Evolutionary conservation across 2,888 invertebrate genomes (phyloP), one percentile per base, ranked within the genome.

Genomic region (Archips crataeganus): DNA sequence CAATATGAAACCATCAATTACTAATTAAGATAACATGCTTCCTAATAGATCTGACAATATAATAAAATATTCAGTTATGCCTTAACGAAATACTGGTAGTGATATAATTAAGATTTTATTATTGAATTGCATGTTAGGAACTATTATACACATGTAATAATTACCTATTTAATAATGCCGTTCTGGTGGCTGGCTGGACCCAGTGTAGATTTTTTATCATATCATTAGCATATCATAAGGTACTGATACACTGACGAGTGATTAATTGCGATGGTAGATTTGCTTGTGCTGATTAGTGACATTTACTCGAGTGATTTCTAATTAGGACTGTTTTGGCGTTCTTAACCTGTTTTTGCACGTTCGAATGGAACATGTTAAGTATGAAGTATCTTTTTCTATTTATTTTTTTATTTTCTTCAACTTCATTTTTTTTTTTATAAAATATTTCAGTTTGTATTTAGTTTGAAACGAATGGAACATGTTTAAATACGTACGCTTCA

Each of bases 31-130:
- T 82, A 88, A 90, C 89, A 92, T 91, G 94, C 94, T 94, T 94
- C 94, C 94, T 93, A 90, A 93, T 94, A 94, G 93, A 91, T 91
- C 85, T 90, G 94, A 94, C 94, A 94, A 94, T 94, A 94, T 91
- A 79, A 85, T 83, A 79, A 83, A 69, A 85, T 87, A 91, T 90
- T 92, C 85, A 86, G 87, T 91, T 93, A 91, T 93, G 94, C 94
- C 94, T 92, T 93, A 93, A 88, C 74, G 85, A 90, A 87, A 90
- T 91, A 92, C 84, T 88, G 86, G 88, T 93, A 92, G 91, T 90
- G 86, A 90, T 90, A 86, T 90, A 89, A 84, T 78, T 87, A 89
- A 91, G 88, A 75, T 83, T 49, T 85, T 88, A 89, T 81, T 85
- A 87, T 84, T 86, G 82, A 86, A 88, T 85, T 89, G 91, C 92